Evolutionary conservation across 2,113 vertebrate genomes (phyloP), one percentile per base, ranked within the genome.

Genomic region (Passer domesticus): DNA sequence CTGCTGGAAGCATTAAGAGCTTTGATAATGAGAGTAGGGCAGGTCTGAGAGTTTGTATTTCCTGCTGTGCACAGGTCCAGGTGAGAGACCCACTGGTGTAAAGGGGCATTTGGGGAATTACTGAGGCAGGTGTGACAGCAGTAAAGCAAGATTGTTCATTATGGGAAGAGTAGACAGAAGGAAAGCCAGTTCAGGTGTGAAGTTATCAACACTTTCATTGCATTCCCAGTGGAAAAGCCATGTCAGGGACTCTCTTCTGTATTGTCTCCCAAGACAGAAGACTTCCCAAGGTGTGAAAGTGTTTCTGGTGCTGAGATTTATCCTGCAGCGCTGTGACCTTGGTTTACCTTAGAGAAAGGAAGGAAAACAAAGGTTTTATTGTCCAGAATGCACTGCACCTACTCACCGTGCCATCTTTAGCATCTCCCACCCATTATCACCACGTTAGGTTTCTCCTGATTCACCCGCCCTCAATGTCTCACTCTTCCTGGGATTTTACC

Each of bases 131-230:
- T 43, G 50, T 46, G 81, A 67, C 28, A 55, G 39, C 60, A 55
- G 24, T 13, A 68, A 95, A 50, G 5, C 50, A 55, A 44, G 52
- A 25, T 24, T 41, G 5, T 31, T 80, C 69, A 7, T 58, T 77
- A 10, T 0, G 0, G 44, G 41, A 11, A 44, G 21, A 11, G 23
- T 8, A 63, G 24, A 23, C 35, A 33, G 30, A 76, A 68, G 43
- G 39, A 67, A 77, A 84, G 39, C 3, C 15, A 8, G 37, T 5
- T 6, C 24, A 52, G 19, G 17, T 76, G 15, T 58, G 13, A 59
- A 6, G 27, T 73, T 63, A 21, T 31, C 49, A 44, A 76, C 17
- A 8, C 6, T 47, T 15, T 14, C 4, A 11, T 59, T 41, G 47
- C 64, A 52, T 73, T 88, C 63, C 53, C 39, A 37, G 70, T 5